Percentiles rank a stretch among this genome's conserved stretches.
These are phyloP conservation scores for Glaucidium brasilianum DNA, from an alignment of 2,113 vertebrate genomes.

Conservation along the genomic window DNA sequence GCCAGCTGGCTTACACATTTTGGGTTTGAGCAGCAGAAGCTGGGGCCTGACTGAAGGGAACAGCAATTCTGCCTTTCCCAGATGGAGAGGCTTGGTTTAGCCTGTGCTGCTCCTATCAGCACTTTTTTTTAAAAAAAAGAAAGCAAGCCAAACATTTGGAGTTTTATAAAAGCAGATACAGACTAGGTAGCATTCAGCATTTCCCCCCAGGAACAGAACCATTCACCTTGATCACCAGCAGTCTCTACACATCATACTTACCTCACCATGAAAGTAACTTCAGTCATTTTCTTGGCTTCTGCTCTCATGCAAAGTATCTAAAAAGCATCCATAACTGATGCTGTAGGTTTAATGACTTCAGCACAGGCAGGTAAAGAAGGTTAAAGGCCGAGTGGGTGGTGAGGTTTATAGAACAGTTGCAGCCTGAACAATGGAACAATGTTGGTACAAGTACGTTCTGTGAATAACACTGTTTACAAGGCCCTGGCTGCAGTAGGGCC, in stretches of 20 bases:
- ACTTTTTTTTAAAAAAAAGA: no score
- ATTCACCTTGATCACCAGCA: neutral
- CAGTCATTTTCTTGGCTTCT: neutral
- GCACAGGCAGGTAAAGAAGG: neutral
- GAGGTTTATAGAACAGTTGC: neutral
- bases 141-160: no score
- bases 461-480: rapidly evolving
- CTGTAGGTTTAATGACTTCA: neutral
- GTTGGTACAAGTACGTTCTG: no score
- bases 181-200: no score
- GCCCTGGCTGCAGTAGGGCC: neutral
- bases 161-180: neutral
- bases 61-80: neutral
- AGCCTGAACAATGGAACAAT: neutral
- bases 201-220: neutral
- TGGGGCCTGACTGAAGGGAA: neutral
- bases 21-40: neutral
- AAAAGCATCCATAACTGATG: rapidly evolving
- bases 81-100: neutral
- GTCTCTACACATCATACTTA: neutral
- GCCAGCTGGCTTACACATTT: neutral
- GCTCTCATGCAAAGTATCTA: neutral
- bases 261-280: neutral
- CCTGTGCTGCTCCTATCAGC: rapidly evolving
- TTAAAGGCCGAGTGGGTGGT: neutral